Conservation (phyloP, 2,888 invertebrate genomes). For the Aplocera efformata region DNA sequence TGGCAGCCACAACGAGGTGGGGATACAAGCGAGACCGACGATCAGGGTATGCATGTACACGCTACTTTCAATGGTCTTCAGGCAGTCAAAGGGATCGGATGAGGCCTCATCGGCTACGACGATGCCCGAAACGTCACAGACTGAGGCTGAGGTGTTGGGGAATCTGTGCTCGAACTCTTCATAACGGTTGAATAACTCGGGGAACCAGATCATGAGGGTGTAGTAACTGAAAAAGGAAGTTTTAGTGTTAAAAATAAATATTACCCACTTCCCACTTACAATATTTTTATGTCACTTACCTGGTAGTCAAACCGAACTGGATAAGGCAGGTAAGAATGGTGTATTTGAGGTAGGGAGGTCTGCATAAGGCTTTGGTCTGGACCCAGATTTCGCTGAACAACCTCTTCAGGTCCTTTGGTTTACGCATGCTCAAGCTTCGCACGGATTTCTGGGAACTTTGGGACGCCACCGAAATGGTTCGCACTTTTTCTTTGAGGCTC, state of each 20-base stretch:
- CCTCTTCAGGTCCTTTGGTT: conserved; percentile 85
- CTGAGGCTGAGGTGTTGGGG: conserved; percentile 85
- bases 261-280: too few relatives aligned
- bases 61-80: conserved; percentile 81
- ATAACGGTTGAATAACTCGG: conserved; percentile 91
- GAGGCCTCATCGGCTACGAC: conserved; percentile 71
- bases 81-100: conserved; percentile 80
- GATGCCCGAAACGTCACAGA: conserved; percentile 88
- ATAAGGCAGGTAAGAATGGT: conserved; percentile 89
- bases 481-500: conserved; percentile 84
- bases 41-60: conserved; percentile 89
- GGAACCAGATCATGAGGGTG: conserved; percentile 95
- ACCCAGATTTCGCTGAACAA: conserved; percentile 86
- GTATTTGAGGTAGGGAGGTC: conserved; percentile 86
- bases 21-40: conserved; percentile 89
- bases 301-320: conserved; percentile 90
- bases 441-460: conserved; percentile 84
- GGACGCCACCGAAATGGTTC: conserved; percentile 82
- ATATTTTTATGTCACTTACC: conserved; percentile 60
- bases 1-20: conserved; percentile 89
- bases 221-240: conserved; percentile 86
- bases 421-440: conserved; percentile 84
- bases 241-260: too few relatives aligned
- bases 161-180: conserved; percentile 85
- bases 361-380: conserved; percentile 87